A percentile compares a stretch with the other conserved stretches of the same genome.
These are phyloP conservation scores for Bolinopsis microptera DNA, from an alignment of 37 sponge, comb jelly and placozoan genomes.

Conservation along the genomic window DNA sequence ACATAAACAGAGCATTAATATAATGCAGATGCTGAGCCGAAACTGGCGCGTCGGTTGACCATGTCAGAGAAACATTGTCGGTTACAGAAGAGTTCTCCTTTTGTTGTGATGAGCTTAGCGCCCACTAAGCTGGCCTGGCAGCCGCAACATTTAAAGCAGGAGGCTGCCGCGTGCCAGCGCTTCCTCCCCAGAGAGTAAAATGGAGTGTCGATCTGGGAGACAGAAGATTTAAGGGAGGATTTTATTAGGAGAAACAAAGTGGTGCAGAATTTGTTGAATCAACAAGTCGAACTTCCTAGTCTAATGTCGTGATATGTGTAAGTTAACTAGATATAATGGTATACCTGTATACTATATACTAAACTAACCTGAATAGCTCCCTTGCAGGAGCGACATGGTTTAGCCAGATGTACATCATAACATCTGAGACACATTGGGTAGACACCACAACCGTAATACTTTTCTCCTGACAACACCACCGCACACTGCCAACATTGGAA, in stretches of 20 bases:
- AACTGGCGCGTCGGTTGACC: not conserved
- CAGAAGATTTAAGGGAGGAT: too few species aligned
- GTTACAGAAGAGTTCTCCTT: constrained; percentile 63
- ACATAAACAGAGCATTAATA: constrained; percentile 58
- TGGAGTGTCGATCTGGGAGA: constrained; percentile 47
- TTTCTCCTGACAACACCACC: not conserved
- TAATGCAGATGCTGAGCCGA: constrained; percentile 14
- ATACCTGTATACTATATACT: too few species aligned
- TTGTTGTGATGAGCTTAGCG: not conserved
- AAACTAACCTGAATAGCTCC: constrained; percentile 38
- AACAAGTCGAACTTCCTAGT: too few species aligned
- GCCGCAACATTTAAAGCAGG: constrained; percentile 33
- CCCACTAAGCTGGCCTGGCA: constrained; percentile 39
- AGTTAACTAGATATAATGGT: too few species aligned
- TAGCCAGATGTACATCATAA: constrained; percentile 45
- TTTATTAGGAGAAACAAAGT: too few species aligned
- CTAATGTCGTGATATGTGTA: too few species aligned
- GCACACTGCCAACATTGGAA: constrained; percentile 65
- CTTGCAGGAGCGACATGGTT: constrained; percentile 43
- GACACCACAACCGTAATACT: constrained; percentile 47
- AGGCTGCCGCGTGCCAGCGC: constrained; percentile 4
- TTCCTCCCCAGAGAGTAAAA: constrained; percentile 38
- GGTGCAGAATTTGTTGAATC: too few species aligned
- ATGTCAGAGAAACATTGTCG: constrained; percentile 5
- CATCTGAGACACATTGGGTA: constrained; percentile 54